Conservation (phyloP, 2,113 vertebrate species). For the Psilopsiagon aurifrons region DNA sequence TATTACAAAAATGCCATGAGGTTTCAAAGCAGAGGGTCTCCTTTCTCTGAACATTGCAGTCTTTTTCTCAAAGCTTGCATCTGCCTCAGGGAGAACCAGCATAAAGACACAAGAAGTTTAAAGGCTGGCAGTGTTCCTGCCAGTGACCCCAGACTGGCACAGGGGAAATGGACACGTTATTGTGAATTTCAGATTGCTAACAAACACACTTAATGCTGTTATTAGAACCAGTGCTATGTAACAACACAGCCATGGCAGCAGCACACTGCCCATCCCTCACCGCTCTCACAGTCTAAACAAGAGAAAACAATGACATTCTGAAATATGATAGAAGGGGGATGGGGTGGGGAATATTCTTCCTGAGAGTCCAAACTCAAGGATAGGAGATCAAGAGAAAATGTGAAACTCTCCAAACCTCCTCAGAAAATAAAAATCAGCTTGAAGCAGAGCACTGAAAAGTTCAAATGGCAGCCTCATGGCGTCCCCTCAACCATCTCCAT, state of each 20-base stretch:
- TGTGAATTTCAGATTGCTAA: neutral
- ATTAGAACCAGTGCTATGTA: neutral
- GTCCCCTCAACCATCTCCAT: neutral
- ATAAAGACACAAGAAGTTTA: neutral
- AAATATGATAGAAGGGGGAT: neutral
- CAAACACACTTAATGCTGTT: neutral
- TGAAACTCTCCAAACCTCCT: neutral
- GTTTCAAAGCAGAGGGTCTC: fast-evolving
- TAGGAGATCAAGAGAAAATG: neutral
- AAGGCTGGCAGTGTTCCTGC: neutral
- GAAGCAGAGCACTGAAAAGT: neutral
- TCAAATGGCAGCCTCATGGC: neutral
- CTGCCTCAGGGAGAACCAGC: neutral
- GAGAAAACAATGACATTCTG: neutral
- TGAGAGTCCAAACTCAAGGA: neutral
- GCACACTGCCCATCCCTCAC: neutral
- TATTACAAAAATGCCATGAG: neutral
- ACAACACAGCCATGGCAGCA: neutral
- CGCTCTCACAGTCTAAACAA: neutral
- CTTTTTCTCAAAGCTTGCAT: neutral
- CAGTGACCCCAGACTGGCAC: neutral
- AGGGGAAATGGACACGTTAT: neutral
- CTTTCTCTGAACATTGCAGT: neutral
- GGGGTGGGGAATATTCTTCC: neutral
- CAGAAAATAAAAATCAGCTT: neutral